Evolutionary conservation across 2,113 vertebrate species (phyloP).

Genomic region (Parus major): DNA sequence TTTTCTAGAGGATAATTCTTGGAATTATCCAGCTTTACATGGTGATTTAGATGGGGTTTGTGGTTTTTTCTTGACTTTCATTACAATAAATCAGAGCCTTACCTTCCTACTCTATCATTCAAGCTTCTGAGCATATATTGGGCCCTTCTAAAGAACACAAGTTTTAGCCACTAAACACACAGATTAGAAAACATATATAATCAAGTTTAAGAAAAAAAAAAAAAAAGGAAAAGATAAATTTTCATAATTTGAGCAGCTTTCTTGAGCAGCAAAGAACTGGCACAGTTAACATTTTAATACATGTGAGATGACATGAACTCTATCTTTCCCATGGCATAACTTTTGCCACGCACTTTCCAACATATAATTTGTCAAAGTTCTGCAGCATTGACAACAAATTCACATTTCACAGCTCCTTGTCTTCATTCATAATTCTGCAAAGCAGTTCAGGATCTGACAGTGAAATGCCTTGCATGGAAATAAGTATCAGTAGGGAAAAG

Average conservation of each 20-base stretch:
- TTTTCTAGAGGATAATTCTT: neutral
- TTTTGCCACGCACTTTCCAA: neutral
- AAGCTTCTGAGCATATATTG: neutral
- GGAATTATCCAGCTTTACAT: neutral
- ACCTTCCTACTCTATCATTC: neutral
- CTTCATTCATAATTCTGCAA: neutral
- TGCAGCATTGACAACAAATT: neutral
- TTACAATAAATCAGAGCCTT: neutral
- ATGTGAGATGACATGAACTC: neutral
- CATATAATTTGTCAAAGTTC: neutral
- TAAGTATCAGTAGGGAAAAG: neutral
- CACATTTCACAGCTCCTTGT: neutral
- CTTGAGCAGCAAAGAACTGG: neutral
- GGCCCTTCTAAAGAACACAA: neutral
- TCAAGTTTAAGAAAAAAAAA: neutral
- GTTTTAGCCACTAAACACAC: neutral
- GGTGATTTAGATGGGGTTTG: fast-evolving
- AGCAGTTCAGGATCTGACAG: neutral
- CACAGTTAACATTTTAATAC: neutral
- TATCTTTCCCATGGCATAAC: neutral
- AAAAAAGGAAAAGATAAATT: neutral
- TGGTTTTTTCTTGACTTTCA: neutral
- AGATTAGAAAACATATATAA: neutral
- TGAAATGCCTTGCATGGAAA: neutral
- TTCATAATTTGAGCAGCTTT: neutral